Percentiles rank a stretch among this genome's conserved stretches.
Evolutionary conservation across 1,140 invertebrate genomes (phyloP).

Genomic region (Zaprionus nigranus): DNA sequence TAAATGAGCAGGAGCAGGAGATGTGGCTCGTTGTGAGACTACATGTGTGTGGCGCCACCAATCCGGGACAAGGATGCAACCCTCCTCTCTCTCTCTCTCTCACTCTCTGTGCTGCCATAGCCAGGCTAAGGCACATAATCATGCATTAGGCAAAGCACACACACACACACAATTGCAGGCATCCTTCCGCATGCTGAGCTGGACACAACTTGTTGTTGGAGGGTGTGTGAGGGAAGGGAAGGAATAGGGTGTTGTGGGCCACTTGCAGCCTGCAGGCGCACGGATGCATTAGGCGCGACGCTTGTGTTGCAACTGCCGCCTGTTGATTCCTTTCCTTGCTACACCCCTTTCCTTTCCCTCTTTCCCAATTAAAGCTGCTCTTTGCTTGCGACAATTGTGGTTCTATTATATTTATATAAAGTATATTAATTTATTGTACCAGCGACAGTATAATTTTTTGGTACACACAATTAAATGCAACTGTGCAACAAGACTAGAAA

Average conservation of each 20-base stretch:
- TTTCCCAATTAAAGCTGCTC: slow-evolving; percentile 32
- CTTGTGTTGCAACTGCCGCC: slow-evolving; percentile 64
- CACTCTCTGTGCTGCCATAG: not conserved
- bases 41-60: slow-evolving; percentile 62
- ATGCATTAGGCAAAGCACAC: slow-evolving; percentile 60
- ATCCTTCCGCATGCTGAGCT: slow-evolving; percentile 53
- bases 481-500: too few species aligned
- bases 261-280: slow-evolving; percentile 17
- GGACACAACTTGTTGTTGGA: slow-evolving; percentile 4
- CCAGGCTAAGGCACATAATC: slow-evolving; percentile 64
- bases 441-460: too few species aligned
- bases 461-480: too few species aligned
- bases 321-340: slow-evolving; percentile 37
- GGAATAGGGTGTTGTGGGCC: not conserved
- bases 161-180: slow-evolving; percentile 14
- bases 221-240: not conserved
- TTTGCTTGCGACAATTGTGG: slow-evolving; percentile 3
- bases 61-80: slow-evolving; percentile 40
- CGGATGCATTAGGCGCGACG: slow-evolving; percentile 65
- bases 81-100: not conserved
- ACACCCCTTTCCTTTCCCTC: not conserved
- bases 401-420: not conserved
- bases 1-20: slow-evolving; percentile 60
- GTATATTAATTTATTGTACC: not conserved
- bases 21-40: slow-evolving; percentile 58